Evolutionary conservation across 2,113 vertebrate species (phyloP).

Genomic region (Ciconia stormi): DNA sequence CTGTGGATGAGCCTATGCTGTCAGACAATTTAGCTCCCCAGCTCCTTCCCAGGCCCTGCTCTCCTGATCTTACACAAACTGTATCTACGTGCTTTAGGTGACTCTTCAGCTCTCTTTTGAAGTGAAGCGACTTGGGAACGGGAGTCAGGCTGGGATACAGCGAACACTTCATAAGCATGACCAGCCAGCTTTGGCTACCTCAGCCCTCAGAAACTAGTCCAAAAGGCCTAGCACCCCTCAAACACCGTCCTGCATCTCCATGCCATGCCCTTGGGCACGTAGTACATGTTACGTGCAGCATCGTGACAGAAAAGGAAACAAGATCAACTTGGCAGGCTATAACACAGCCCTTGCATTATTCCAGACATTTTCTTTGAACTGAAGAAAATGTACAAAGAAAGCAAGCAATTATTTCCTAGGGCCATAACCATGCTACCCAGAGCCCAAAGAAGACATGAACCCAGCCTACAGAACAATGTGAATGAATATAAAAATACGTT

Average conservation of each 20-base stretch:
- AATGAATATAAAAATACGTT: background rate
- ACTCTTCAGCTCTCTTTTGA: background rate
- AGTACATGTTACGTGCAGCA: background rate
- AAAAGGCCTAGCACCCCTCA: background rate
- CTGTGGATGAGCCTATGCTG: background rate
- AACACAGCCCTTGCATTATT: background rate
- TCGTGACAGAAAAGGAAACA: background rate
- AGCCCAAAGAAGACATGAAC: background rate
- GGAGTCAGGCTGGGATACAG: background rate
- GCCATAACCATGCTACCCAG: background rate
- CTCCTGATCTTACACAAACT: background rate
- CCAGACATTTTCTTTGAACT: background rate
- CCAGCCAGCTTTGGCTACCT: background rate
- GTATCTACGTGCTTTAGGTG: background rate
- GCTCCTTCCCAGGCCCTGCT: background rate
- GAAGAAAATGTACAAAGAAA: background rate
- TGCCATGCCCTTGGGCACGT: background rate
- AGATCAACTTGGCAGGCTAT: background rate
- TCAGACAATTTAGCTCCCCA: background rate
- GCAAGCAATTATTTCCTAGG: background rate
- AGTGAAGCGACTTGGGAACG: rapidly evolving
- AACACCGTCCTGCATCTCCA: background rate
- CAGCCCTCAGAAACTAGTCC: background rate
- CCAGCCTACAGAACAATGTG: background rate
- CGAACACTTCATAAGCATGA: rapidly evolving